A percentile compares a stretch with the other conserved stretches of the same genome.
Conservation (phyloP, 1,140 invertebrate species). For the Ridgeia piscesae region DNA sequence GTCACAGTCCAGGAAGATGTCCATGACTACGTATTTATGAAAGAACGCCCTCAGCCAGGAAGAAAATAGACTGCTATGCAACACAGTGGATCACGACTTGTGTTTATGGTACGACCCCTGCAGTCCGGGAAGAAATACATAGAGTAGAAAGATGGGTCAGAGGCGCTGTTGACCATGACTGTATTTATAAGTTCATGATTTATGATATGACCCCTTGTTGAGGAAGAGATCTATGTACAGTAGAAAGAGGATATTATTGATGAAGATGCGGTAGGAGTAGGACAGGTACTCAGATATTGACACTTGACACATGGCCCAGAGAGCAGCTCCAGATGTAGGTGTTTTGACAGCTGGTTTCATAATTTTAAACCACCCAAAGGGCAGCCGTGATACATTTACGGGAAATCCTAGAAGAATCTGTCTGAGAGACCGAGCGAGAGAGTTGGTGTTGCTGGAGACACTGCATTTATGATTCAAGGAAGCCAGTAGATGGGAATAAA, state of each 20-base stretch:
- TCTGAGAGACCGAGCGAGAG: not conserved
- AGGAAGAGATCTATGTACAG: not conserved
- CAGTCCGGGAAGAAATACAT: too few species aligned
- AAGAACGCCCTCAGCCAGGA: too few species aligned
- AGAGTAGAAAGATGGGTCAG: too few species aligned
- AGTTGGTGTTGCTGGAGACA: not conserved
- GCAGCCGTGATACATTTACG: not conserved
- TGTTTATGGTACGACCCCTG: too few species aligned
- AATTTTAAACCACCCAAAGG: not conserved
- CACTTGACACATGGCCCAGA: not conserved
- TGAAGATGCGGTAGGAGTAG: not conserved
- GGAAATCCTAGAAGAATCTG: not conserved
- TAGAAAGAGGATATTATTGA: not conserved
- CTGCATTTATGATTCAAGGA: not conserved
- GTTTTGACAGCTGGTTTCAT: not conserved
- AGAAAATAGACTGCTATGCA: too few species aligned
- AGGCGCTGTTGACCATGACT: too few species aligned
- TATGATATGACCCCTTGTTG: not conserved
- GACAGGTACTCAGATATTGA: not conserved
- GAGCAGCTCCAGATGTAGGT: not conserved
- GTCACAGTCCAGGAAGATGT: too few species aligned
- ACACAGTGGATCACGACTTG: too few species aligned
- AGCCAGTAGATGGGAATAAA: not conserved
- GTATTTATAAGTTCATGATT: too few species aligned
- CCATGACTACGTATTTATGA: too few species aligned